Evolutionary conservation across 2,113 vertebrate genomes (phyloP), one percentile per base, ranked within the genome.

Genomic region (Anoura caudifer): DNA sequence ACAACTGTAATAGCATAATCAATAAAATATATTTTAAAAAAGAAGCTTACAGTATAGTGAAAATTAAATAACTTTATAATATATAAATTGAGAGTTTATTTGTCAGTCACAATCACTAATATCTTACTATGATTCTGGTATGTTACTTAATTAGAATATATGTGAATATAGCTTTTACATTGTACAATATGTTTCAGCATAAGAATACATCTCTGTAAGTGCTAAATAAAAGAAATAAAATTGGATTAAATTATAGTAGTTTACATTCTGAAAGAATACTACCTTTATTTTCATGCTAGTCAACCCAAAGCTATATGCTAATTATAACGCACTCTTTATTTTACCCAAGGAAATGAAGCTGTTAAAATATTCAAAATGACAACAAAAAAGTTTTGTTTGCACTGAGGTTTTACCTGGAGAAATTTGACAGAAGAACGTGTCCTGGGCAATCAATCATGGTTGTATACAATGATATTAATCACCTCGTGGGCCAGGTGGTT

Each of bases 391-490:
- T 94, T 93, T 95, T 19, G n/a, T 50, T 97, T 87, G 38, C 61
- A 45, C 0, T 13, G 43, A 1, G 4, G 24, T 91, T 96, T 70
- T 70, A 67, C 17, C 67, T 45, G 20, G 75, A 97, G 77, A 81
- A 96, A 94, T 80, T 7, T 95, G 82, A 95, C 22, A 79, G 90
- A 94, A 89, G 72, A 84, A 13, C 3, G 2, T 87, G 65, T 9
- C 97, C 65, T 84, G 90, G 87, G 8, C 19, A 82, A 77, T 96
- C 89, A 82, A 13, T 97, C 97, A 97, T 33, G 59, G 2, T 5
- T 95, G 28, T 93, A 73, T 85, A 65, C 11, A 85, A n/a, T 92
- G 31, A 38, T 41, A 84, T 97, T 95, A 90, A 93, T 97, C 97
- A 92, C 89, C 95, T 91, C 22, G 0, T 52, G 75, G 83, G 20